Evolutionary conservation across 2,888 invertebrate genomes (phyloP), one percentile per base, ranked within the genome.

Genomic region (Acholoe squamosa): DNA sequence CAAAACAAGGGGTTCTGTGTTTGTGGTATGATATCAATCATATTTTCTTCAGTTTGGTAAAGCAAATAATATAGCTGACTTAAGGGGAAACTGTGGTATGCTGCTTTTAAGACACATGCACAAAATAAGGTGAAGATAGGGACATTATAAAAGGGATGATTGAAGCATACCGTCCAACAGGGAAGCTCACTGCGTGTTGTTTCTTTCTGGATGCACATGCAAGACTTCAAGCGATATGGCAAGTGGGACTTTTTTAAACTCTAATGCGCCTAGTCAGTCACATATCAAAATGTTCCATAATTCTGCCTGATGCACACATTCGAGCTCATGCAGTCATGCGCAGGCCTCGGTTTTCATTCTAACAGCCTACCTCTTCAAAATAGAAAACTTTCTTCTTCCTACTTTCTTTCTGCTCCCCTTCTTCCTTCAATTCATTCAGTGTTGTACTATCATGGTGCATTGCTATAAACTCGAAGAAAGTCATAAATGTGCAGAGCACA

Each of bases 321-420:
- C 43, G 10, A 7, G 43, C 43, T 43, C 43, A 43, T 43, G 43
- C 43, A 43, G 43, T 43, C 3, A 43, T 43, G 43, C 43, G 10
- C 43, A 3, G 10, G 10, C 43, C 43, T 7, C 10, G 43, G 43
- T n/a, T n/a, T n/a, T n/a, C 43, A 43, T 43, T 43, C 43, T n/a
- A 61, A 61, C 76, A 7, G 7, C 80, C 43, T 80, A 80, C 80
- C 80, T 80, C 80, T 43, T 80, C 80, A 19, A 25, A 12, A 34
- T 34, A 80, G 43, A 80, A 19, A 19, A 22, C 34, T 43, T 31
- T 43, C 71, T 71, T 5, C 16, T 28, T 28, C 28, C 25, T 28
- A 22, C 28, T 71, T 28, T 28, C 28, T 19, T n/a, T 61, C 61
- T n/a, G 5, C 19, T 61, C 61, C 34, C 0, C 43, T 43, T 19